A percentile compares a stretch with the other conserved stretches of the same genome.
phyloP scores from a whole-genome alignment of 2,888 invertebrate species.

The Bombylius major region DNA sequence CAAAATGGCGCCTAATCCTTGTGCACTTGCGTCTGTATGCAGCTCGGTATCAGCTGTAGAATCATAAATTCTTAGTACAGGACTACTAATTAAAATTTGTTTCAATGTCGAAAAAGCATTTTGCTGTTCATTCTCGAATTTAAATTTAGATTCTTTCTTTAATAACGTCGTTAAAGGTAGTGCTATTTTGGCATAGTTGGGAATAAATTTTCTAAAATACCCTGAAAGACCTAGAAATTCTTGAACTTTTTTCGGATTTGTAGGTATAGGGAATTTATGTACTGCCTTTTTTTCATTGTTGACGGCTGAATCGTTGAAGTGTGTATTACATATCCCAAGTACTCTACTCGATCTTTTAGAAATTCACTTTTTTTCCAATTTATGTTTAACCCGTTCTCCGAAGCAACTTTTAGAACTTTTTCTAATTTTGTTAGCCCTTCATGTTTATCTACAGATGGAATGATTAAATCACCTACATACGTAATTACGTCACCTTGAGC shows the following conservation, averaged over 20 bases:
- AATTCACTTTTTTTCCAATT: too few relatives aligned
- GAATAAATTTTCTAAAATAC: not conserved
- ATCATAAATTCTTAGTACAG: not conserved
- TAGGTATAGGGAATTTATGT: too few relatives aligned
- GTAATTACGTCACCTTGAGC: slow-evolving; percentile 2
- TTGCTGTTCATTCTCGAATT: not conserved
- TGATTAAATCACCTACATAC: slow-evolving; percentile 14
- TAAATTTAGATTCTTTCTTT: not conserved
- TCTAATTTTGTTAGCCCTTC: too few relatives aligned
- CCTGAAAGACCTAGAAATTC: not conserved
- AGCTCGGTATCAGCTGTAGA: not conserved
- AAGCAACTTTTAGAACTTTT: too few relatives aligned
- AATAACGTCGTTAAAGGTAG: not conserved
- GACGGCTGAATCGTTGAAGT: not conserved
- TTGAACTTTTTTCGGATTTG: not conserved
- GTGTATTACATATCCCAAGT: not conserved
- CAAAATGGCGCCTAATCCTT: not conserved
- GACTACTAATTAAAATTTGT: not conserved
- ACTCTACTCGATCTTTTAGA: not conserved
- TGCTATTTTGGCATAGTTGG: not conserved
- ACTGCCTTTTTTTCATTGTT: not conserved
- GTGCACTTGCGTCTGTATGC: not conserved
- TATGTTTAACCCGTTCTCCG: too few relatives aligned
- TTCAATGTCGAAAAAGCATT: not conserved
- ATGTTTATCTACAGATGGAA: not conserved